Evolutionary conservation across 2,888 invertebrate species (phyloP).

Genomic region (Netelia fuscicornis): DNA sequence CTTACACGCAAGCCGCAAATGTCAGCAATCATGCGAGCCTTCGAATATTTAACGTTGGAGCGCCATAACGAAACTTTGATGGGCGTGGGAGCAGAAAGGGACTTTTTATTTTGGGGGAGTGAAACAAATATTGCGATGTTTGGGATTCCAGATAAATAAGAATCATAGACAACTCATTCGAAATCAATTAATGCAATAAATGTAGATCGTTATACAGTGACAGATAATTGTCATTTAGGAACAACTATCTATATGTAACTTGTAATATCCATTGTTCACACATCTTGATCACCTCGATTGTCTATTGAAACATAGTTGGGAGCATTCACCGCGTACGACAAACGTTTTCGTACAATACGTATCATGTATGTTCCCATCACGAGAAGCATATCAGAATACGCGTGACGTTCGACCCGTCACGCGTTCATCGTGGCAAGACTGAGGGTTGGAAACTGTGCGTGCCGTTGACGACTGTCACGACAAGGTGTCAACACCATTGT

Average conservation of each 20-base stretch:
- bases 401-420: constrained; percentile 62
- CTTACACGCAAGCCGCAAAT: constrained; percentile 39
- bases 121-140: too few relatives aligned
- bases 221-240: too few relatives aligned
- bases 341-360: constrained; percentile 25
- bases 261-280: too few relatives aligned
- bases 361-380: constrained; percentile 57
- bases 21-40: constrained; percentile 46
- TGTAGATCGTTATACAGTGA: too few relatives aligned
- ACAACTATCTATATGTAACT: too few relatives aligned
- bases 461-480: constrained; percentile 75
- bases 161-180: too few relatives aligned
- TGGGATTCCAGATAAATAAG: too few relatives aligned
- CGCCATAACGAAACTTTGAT: constrained; percentile 41
- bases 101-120: background rate
- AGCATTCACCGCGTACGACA: too few relatives aligned
- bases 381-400: constrained; percentile 61
- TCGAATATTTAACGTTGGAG: constrained; percentile 42
- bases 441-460: constrained; percentile 65
- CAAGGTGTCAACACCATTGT: constrained; percentile 71
- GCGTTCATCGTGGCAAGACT: constrained; percentile 41
- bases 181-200: too few relatives aligned
- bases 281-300: too few relatives aligned
- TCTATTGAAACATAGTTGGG: too few relatives aligned
- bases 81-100: constrained; percentile 9